phyloP scores from a whole-genome alignment of 2,113 vertebrate species.

The Clarias batrachus region DNA sequence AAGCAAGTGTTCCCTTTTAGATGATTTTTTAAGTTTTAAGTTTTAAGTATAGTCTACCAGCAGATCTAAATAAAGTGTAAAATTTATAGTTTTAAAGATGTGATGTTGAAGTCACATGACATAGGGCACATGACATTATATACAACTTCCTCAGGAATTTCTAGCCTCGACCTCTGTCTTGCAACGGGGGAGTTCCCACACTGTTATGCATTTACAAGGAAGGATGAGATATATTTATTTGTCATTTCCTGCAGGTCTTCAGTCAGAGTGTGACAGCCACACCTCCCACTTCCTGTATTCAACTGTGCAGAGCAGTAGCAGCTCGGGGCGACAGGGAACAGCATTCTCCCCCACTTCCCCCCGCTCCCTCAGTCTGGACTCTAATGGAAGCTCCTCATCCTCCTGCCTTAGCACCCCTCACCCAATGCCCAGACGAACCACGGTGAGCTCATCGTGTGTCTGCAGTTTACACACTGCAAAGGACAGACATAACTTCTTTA shows the following conservation, averaged over 20 bases:
- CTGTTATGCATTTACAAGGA: not conserved
- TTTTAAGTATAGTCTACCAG: not conserved
- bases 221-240: not conserved
- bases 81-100: not conserved
- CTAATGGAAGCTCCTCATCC: conserved; percentile 51
- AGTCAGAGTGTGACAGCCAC: conserved; percentile 38
- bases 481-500: not conserved
- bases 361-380: conserved; percentile 48
- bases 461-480: not conserved
- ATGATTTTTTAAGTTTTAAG: no score
- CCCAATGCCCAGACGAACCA: conserved; percentile 56
- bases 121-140: not conserved
- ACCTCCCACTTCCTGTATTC: conserved; percentile 54
- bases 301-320: conserved; percentile 38
- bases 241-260: conserved; percentile 41
- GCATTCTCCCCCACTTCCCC: conserved; percentile 46
- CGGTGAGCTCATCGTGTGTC: conserved; percentile 45
- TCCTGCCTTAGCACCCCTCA: conserved; percentile 48
- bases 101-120: not conserved
- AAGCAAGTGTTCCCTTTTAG: not conserved
- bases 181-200: not conserved
- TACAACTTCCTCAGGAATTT: not conserved
- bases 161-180: not conserved
- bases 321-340: conserved; percentile 24
- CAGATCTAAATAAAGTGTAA: not conserved